Percentiles rank a stretch among this genome's conserved stretches.
These are phyloP conservation scores for Sthenelais limicola DNA, from an alignment of 2,888 invertebrate species.

Conservation along the genomic window DNA sequence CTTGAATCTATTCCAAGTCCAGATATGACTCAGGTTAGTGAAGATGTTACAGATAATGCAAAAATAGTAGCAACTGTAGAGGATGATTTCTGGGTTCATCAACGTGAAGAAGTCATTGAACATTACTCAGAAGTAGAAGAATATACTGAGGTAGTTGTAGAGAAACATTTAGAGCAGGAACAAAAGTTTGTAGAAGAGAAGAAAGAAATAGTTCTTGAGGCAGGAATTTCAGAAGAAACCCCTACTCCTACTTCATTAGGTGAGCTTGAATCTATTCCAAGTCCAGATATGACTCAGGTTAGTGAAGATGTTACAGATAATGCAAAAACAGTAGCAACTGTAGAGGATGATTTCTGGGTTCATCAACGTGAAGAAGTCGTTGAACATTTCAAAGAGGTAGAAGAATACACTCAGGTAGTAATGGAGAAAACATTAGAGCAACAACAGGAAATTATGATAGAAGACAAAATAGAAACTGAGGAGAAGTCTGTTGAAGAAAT, in stretches of 20 bases:
- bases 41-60: background rate
- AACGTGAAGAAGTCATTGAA: slow-evolving; percentile 10
- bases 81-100: slow-evolving; percentile 9
- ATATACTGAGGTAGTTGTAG: background rate
- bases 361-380: background rate
- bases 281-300: background rate
- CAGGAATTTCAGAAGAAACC: too few relatives aligned
- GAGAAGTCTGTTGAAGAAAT: background rate
- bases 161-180: background rate
- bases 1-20: background rate
- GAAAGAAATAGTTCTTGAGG: too few relatives aligned
- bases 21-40: slow-evolving; percentile 8
- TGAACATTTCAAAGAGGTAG: slow-evolving; percentile 13
- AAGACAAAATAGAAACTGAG: background rate
- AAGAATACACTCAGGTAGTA: background rate
- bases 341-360: slow-evolving; percentile 7
- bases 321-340: background rate
- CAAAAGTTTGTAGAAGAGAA: slow-evolving; percentile 8
- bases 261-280: background rate
- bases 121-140: slow-evolving; percentile 22
- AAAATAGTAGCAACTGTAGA: slow-evolving; percentile 15
- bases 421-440: background rate
- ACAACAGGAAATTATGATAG: background rate
- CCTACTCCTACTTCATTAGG: background rate
- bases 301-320: background rate